A percentile compares a stretch with the other conserved stretches of the same genome.
phyloP scores from a whole-genome alignment of 2,113 vertebrate species.

The Rhinolophus ferrumequinum region DNA sequence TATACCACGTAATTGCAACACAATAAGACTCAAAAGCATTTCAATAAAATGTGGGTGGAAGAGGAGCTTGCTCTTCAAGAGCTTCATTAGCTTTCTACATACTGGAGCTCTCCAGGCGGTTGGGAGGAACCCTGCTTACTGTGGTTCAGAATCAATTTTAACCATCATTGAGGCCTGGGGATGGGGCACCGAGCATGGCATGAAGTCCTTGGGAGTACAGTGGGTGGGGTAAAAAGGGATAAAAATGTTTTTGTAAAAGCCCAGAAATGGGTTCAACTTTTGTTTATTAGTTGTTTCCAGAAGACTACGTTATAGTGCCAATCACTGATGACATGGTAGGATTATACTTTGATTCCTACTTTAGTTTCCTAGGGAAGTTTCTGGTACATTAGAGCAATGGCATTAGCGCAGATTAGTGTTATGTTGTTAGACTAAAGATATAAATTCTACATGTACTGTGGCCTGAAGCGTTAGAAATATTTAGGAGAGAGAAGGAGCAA shows the following conservation, averaged over 20 bases:
- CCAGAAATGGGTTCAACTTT: background rate
- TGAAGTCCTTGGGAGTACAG: background rate
- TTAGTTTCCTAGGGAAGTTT: conserved; percentile 45
- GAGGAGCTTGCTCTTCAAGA: conserved; percentile 61
- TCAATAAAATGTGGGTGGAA: conserved; percentile 65
- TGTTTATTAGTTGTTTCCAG: conserved; percentile 11
- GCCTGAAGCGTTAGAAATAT: background rate
- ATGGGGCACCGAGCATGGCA: background rate
- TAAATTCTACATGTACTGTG: background rate
- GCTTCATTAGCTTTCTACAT: conserved; percentile 65
- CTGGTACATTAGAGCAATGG: background rate
- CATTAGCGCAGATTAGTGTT: background rate
- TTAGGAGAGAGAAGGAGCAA: background rate
- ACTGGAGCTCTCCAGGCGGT: background rate
- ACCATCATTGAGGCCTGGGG: background rate
- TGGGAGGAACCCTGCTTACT: conserved; percentile 39
- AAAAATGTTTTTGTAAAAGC: conserved; percentile 48
- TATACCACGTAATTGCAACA: conserved; percentile 70
- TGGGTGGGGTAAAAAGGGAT: background rate
- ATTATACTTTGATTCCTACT: background rate
- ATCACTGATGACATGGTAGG: background rate
- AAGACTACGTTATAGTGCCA: background rate
- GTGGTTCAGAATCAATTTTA: conserved; percentile 61
- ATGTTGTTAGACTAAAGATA: background rate
- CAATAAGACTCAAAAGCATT: conserved; percentile 76